Percentiles rank a stretch among this genome's conserved stretches.
phyloP scores from a whole-genome alignment of 2,888 invertebrate species.

The Endotricha flammealis region DNA sequence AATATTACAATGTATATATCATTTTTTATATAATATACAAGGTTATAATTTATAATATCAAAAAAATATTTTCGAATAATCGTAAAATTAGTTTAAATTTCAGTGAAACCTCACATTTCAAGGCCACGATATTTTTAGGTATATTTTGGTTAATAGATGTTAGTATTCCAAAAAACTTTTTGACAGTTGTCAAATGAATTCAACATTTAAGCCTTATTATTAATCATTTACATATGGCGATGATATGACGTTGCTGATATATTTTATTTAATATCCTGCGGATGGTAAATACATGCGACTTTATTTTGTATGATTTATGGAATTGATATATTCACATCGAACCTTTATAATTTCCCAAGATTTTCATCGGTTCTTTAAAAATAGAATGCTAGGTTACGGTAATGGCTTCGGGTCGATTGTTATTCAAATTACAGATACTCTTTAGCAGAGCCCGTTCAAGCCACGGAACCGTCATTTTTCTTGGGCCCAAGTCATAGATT shows the following conservation, averaged over 20 bases:
- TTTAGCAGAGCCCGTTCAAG: background rate
- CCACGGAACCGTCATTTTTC: background rate
- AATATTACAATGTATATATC: slow-evolving; percentile 9
- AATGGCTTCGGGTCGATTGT: background rate
- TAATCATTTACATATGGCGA: slow-evolving; percentile 8
- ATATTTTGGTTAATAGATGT: background rate
- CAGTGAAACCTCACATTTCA: slow-evolving; percentile 5
- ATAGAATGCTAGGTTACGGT: background rate
- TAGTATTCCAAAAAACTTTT: too few species aligned
- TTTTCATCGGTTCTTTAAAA: background rate
- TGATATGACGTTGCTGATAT: slow-evolving; percentile 63
- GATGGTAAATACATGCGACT: too few species aligned
- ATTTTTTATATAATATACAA: slow-evolving; percentile 11
- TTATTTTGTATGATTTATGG: too few species aligned
- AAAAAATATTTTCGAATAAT: slow-evolving; percentile 1
- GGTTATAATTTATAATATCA: slow-evolving; percentile 13
- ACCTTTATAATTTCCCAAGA: too few species aligned
- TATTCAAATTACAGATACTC: slow-evolving; percentile 1
- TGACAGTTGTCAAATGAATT: too few species aligned
- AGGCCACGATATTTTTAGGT: slow-evolving; percentile 6
- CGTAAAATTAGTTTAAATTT: background rate
- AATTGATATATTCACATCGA: too few species aligned
- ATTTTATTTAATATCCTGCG: slow-evolving; percentile 12
- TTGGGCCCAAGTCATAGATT: background rate
- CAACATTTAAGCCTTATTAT: too few species aligned